Evolutionary conservation across 2,888 invertebrate genomes (phyloP), one percentile per base, ranked within the genome.

Genomic region (Protophormia terraenovae): DNA sequence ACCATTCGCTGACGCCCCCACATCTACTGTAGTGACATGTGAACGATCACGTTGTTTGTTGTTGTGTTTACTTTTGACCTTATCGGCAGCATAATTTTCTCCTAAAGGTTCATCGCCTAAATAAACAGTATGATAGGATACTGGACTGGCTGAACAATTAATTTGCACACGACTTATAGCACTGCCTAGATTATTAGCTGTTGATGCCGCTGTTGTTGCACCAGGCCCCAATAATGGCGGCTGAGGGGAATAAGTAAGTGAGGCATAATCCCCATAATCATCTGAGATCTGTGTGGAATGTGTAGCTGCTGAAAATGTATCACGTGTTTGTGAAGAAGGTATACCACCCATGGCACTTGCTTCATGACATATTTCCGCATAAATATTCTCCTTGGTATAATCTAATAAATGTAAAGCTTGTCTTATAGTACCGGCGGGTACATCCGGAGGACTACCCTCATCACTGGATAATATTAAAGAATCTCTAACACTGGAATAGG

Each of bases 401-500:
- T 92, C 92, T 67, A 89, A 83, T 50, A 89, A 83, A 53, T 89
- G 86, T 32, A 89, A 84, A 5, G 89, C 88, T 58, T 88, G 86
- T 58, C 84, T 78, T 50, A 88, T 87, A n/a, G 88, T 88, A 19
- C 89, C 88, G 3, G 86, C 41, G 1, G 83, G 45, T 35, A 79
- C 29, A 55, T 86, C 69, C 14, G 77, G 41, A 22, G 86, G 76
- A 73, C 82, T 72, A 47, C 87, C 79, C 8, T 89, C 90, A 79
- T 91, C 88, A 69, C 89, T 91, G 72, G 89, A 89, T 14, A 90
- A 89, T 29, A 93, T 90, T 6, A 95, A 93, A 10, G 95, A 95
- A 87, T 96, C 95, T 7, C 95, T 95, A 5, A 95, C 95, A 92
- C 95, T 95, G 10, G 95, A 95, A 86, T 96, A 96, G 2, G 95